Evolutionary conservation across 2,113 vertebrate species (phyloP).

Genomic region (Hyperoodon ampullatus): DNA sequence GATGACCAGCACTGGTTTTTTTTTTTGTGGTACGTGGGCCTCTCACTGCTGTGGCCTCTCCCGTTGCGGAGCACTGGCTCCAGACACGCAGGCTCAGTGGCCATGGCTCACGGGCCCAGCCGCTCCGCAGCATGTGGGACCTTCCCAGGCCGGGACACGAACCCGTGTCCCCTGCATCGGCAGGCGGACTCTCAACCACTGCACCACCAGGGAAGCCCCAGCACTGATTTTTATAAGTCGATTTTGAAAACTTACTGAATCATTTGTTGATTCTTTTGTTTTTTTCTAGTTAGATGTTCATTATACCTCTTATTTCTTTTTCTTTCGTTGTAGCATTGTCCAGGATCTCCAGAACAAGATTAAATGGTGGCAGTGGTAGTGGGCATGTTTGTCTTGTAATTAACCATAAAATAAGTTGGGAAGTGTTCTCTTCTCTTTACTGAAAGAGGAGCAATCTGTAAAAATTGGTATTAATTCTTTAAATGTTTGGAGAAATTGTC

Average conservation of each 20-base stretch:
- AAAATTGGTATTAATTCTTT: neutral
- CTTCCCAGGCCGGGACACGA: too few species aligned
- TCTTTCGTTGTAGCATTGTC: neutral
- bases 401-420: neutral
- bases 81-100: too few species aligned
- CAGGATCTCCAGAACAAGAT: neutral
- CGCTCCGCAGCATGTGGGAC: too few species aligned
- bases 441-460: neutral
- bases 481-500: neutral
- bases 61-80: too few species aligned
- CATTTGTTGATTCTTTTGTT: neutral
- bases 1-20: too few species aligned
- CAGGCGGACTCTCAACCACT: too few species aligned
- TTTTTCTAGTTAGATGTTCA: neutral
- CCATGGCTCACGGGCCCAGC: too few species aligned
- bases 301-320: neutral
- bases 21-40: too few species aligned
- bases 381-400: neutral
- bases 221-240: neutral
- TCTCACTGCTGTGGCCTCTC: too few species aligned
- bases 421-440: neutral
- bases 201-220: neutral
- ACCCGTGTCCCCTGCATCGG: too few species aligned
- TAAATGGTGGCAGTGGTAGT: neutral
- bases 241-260: neutral